phyloP scores from a whole-genome alignment of 2,797 vertebrate genomes.

The Sebastiscus albofasciatus region DNA sequence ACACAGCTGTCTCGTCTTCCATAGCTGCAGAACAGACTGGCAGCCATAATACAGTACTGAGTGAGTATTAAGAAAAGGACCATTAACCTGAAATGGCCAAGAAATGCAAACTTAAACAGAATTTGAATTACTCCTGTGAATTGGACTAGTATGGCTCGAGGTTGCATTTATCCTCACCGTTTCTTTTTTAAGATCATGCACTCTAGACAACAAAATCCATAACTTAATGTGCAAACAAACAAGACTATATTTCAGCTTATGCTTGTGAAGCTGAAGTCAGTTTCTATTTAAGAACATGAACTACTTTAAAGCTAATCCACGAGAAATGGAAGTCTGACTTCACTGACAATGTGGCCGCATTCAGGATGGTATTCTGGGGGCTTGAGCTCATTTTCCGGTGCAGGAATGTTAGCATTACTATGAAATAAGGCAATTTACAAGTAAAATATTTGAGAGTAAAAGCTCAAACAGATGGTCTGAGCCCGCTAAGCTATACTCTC shows the following conservation, averaged over 20 bases:
- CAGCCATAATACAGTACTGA: slow-evolving; percentile 11
- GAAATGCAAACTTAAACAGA: slow-evolving; percentile 6
- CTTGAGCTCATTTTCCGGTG: slow-evolving; percentile 40
- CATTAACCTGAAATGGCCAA: slow-evolving; percentile 20
- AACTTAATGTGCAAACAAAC: slow-evolving; percentile 9
- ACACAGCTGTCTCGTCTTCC: slow-evolving; percentile 15
- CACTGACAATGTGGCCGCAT: slow-evolving; percentile 8
- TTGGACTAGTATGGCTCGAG: not conserved
- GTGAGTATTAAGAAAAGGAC: slow-evolving; percentile 28
- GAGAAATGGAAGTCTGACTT: slow-evolving; percentile 14
- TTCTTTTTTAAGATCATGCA: not conserved
- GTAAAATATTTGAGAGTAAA: slow-evolving; percentile 38
- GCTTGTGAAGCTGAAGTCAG: slow-evolving; percentile 4
- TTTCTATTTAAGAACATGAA: slow-evolving; percentile 18
- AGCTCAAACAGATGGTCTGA: slow-evolving; percentile 20
- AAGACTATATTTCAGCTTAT: not conserved
- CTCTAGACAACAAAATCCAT: not conserved
- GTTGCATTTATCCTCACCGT: not conserved
- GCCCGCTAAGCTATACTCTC: not conserved
- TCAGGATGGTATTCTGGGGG: not conserved
- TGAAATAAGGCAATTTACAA: slow-evolving; percentile 54
- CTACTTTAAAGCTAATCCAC: slow-evolving; percentile 10
- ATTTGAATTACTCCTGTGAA: slow-evolving; percentile 10
- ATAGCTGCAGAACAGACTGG: slow-evolving; percentile 17
- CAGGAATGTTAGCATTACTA: slow-evolving; percentile 26